Evolutionary conservation across 2,797 vertebrate species (phyloP).

Genomic region (Melanotaenia boesemani): DNA sequence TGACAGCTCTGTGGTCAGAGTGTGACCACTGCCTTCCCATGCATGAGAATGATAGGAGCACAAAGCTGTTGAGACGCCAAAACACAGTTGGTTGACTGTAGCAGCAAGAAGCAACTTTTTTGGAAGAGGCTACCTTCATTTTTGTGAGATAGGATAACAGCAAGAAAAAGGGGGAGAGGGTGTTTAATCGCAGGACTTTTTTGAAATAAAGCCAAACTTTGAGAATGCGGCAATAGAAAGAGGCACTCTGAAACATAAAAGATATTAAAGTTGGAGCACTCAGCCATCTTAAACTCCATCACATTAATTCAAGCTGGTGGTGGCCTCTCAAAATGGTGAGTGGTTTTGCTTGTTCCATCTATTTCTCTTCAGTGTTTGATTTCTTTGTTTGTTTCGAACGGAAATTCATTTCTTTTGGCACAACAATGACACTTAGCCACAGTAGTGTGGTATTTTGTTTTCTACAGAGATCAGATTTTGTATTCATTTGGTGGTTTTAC

Average conservation of each 20-base stretch:
- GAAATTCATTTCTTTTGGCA: constrained; percentile 55
- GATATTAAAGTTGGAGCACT: constrained; percentile 45
- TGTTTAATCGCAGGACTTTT: constrained; percentile 20
- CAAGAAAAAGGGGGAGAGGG: constrained; percentile 14
- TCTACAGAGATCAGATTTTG: constrained; percentile 50
- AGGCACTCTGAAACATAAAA: constrained; percentile 39
- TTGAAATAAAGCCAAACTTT: constrained; percentile 42
- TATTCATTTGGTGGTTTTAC: constrained; percentile 63
- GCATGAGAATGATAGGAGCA: constrained; percentile 59
- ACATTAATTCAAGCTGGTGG: constrained; percentile 30
- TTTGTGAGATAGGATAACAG: constrained; percentile 12
- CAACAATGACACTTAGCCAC: constrained; percentile 16
- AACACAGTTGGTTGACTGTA: constrained; percentile 20
- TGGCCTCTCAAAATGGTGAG: constrained; percentile 67
- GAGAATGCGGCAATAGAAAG: constrained; percentile 43
- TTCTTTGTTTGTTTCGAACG: constrained; percentile 40
- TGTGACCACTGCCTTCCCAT: constrained; percentile 55
- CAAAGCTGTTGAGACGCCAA: constrained; percentile 32
- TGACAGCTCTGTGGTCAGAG: constrained; percentile 54
- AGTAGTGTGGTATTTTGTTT: constrained; percentile 49
- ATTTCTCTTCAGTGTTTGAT: constrained; percentile 30
- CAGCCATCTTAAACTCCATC: constrained; percentile 27
- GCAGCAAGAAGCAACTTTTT: constrained; percentile 15
- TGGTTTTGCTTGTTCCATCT: constrained; percentile 51
- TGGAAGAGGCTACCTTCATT: constrained; percentile 4